A percentile compares a stretch with the other conserved stretches of the same genome.
Conservation (phyloP, 2,113 vertebrate species). For the Dasyurus viverrinus region DNA sequence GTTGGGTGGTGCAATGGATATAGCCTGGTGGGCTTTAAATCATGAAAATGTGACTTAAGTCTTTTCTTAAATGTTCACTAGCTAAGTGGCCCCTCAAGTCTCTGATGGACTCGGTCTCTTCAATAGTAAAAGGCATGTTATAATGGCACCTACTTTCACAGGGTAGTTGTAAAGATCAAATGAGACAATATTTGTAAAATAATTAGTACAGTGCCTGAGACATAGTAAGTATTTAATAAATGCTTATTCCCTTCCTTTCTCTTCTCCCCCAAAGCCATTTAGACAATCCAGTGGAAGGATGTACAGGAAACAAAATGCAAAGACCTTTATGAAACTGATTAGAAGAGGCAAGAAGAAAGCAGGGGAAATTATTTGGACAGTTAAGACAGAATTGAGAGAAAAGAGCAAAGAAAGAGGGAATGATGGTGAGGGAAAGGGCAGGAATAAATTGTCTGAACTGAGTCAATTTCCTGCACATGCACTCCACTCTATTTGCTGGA, state of each 20-base stretch:
- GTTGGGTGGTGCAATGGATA: not conserved
- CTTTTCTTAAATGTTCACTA: not conserved
- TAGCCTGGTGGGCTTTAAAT: not conserved
- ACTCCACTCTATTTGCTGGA: not conserved
- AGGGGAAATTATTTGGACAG: not conserved
- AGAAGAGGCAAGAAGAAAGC: not conserved
- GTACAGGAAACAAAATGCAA: not conserved
- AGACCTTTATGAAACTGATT: not conserved
- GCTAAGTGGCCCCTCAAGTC: not conserved
- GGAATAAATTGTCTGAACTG: not conserved
- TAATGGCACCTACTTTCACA: not conserved
- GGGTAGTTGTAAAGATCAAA: not conserved
- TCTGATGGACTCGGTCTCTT: not conserved
- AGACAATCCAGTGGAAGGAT: not conserved
- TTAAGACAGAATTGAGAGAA: not conserved
- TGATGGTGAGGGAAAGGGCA: not conserved
- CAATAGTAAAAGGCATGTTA: not conserved
- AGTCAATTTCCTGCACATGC: not conserved
- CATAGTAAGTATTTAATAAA: not conserved
- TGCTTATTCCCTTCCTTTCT: not conserved
- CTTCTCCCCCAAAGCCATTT: not conserved
- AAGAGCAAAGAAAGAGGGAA: not conserved
- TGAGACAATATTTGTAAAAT: not conserved
- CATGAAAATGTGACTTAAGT: not conserved
- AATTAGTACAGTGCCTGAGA: not conserved